A percentile compares a stretch with the other conserved stretches of the same genome.
Evolutionary conservation across 2,888 invertebrate species (phyloP).

Genomic region (Mesochorus sp.): DNA sequence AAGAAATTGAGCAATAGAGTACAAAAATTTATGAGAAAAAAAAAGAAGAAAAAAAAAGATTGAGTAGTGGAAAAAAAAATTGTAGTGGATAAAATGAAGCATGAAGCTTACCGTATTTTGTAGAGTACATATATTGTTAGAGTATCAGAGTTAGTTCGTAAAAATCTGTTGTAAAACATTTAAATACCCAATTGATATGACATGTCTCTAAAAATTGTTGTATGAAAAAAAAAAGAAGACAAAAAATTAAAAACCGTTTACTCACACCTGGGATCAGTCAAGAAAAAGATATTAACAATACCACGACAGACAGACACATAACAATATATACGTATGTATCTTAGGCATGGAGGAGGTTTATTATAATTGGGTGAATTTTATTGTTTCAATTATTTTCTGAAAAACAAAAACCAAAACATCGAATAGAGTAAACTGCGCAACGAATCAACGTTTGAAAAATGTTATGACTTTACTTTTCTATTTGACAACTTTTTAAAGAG

Average conservation of each 20-base stretch:
- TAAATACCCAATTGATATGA: background rate
- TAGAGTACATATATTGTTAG: conserved; percentile 58
- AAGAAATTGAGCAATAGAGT: conserved; percentile 19
- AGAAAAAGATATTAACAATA: conserved; percentile 66
- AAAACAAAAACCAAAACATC: conserved; percentile 1
- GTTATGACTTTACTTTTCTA: too few relatives aligned
- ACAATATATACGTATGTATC: conserved; percentile 64
- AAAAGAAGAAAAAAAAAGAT: conserved; percentile 9
- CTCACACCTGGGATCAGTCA: conserved; percentile 73
- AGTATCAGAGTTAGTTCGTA: conserved; percentile 10
- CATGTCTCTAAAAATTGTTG: background rate
- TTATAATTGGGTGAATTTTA: conserved; percentile 7
- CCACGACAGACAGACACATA: conserved; percentile 75
- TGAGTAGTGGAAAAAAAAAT: conserved; percentile 39
- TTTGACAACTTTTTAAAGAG: too few relatives aligned
- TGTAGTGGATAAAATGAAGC: too few relatives aligned
- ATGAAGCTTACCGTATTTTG: conserved; percentile 75
- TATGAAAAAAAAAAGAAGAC: background rate
- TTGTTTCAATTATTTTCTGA: background rate
- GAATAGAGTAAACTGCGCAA: too few relatives aligned
- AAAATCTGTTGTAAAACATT: conserved; percentile 2
- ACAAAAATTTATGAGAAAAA: conserved; percentile 31
- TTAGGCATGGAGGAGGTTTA: conserved; percentile 17
- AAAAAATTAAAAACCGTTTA: background rate
- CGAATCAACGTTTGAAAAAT: too few relatives aligned